Evolutionary conservation across 2,888 invertebrate genomes (phyloP).

Genomic region (Atethmia centrago): DNA sequence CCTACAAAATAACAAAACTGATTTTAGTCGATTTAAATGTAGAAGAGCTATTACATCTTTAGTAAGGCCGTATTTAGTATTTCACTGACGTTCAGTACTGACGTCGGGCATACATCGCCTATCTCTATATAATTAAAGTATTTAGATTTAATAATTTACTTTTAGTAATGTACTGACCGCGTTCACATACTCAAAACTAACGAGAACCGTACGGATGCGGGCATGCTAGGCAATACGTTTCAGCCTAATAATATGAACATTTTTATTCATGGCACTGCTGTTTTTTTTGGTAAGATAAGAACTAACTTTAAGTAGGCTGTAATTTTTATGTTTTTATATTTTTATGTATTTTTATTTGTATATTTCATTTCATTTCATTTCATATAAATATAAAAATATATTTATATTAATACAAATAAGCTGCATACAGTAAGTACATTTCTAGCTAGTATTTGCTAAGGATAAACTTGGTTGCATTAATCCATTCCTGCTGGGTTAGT

Average conservation of each 20-base stretch:
- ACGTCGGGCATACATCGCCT: neutral
- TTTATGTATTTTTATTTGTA: no score
- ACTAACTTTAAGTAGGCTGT: neutral
- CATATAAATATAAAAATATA: no score
- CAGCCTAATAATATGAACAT: no score
- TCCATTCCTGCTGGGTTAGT: neutral
- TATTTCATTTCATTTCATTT: no score
- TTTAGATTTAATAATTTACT: neutral
- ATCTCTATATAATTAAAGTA: neutral
- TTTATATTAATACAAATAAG: no score
- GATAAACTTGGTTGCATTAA: neutral
- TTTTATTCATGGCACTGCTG: no score
- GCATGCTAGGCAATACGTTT: neutral
- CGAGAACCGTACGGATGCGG: neutral
- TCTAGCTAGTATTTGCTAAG: neutral
- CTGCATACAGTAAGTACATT: neutral
- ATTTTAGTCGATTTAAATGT: neutral
- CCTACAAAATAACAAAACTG: neutral
- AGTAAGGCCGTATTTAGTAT: neutral
- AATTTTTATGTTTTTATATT: no score
- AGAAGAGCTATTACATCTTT: neutral
- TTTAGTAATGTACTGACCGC: neutral
- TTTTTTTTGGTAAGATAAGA: neutral
- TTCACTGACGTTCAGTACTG: neutral
- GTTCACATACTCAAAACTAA: neutral